Conservation (phyloP, 2,113 vertebrate genomes). For the Empidonax alnorum region DNA sequence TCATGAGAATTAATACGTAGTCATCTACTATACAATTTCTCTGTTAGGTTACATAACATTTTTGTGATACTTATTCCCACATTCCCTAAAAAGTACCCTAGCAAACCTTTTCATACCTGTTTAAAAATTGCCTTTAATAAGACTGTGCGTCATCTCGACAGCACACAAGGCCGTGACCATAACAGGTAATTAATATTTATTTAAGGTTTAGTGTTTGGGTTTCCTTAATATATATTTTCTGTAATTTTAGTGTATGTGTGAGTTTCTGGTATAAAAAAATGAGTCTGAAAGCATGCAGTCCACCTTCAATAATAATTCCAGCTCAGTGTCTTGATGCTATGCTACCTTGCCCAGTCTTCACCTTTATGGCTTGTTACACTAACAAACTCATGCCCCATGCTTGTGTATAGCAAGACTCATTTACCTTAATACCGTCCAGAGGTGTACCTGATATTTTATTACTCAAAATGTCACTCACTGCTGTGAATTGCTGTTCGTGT, state of each 20-base stretch:
- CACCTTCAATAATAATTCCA: neutral
- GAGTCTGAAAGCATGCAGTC: neutral
- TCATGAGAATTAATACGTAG: neutral
- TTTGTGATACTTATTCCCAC: neutral
- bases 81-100: neutral
- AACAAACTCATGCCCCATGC: neutral
- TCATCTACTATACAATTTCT: neutral
- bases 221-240: neutral
- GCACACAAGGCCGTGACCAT: fast-evolving
- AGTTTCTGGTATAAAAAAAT: neutral
- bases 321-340: neutral
- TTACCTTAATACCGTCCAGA: neutral
- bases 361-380: neutral
- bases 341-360: neutral
- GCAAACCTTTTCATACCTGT: neutral
- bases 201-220: neutral
- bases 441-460: neutral
- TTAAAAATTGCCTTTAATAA: neutral
- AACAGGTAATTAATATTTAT: neutral
- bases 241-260: neutral
- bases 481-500: neutral
- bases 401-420: neutral
- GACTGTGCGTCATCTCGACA: neutral
- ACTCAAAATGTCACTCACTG: neutral
- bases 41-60: neutral